Percentiles rank a stretch among this genome's conserved stretches.
Evolutionary conservation across 1,140 invertebrate species (phyloP).

Genomic region (Gonatopus flavifemur): DNA sequence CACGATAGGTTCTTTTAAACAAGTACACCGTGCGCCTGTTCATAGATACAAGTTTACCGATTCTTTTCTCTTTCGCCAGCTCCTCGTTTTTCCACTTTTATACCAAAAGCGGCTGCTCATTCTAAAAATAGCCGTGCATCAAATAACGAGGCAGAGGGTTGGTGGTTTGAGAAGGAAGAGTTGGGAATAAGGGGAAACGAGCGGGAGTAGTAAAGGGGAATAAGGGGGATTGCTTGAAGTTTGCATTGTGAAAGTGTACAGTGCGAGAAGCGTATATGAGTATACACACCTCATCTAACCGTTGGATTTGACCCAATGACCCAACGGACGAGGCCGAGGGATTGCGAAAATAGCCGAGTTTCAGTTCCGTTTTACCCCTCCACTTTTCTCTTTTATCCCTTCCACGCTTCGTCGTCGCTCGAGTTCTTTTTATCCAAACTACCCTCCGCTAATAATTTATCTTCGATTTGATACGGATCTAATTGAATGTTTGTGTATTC

Average conservation of each 20-base stretch:
- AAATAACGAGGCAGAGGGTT: slow-evolving; percentile 17
- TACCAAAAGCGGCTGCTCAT: not conserved
- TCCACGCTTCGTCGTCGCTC: not conserved
- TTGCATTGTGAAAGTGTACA: slow-evolving; percentile 33
- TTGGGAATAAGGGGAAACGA: too few relatives aligned
- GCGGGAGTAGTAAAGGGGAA: too few relatives aligned
- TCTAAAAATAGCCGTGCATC: slow-evolving; percentile 43
- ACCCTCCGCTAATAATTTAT: too few relatives aligned
- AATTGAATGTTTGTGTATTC: too few relatives aligned
- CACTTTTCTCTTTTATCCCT: not conserved
- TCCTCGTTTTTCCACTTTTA: too few relatives aligned
- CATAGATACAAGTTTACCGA: too few relatives aligned
- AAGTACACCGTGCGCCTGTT: too few relatives aligned
- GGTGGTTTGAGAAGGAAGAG: not conserved
- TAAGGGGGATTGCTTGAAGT: too few relatives aligned
- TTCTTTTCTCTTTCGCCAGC: too few relatives aligned
- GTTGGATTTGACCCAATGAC: slow-evolving; percentile 43
- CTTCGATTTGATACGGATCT: too few relatives aligned
- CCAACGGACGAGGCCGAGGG: slow-evolving; percentile 31
- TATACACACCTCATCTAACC: slow-evolving; percentile 20
- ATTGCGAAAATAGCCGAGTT: slow-evolving; percentile 31
- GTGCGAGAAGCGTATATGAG: slow-evolving; percentile 11
- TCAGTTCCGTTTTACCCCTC: not conserved
- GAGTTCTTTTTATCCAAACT: too few relatives aligned
- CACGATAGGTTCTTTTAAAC: too few relatives aligned